Evolutionary conservation across 2,113 vertebrate genomes (phyloP).

Genomic region (Dermatemys mawii): DNA sequence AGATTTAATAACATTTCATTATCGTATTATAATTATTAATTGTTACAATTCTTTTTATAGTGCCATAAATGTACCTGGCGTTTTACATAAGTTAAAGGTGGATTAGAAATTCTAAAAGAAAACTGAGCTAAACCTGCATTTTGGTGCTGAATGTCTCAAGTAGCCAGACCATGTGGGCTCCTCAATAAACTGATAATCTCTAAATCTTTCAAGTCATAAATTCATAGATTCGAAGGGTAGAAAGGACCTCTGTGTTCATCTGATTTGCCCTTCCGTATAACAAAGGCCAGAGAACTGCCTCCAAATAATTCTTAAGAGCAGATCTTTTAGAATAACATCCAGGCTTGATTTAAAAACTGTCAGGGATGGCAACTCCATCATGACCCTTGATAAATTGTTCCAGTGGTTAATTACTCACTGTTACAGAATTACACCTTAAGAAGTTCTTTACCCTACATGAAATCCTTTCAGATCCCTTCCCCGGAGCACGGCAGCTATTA

Average conservation of each 20-base stretch:
- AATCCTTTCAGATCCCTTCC: neutral
- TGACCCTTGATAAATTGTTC: neutral
- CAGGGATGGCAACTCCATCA: neutral
- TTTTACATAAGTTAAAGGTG: neutral
- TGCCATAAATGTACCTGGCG: neutral
- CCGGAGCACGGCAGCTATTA: neutral
- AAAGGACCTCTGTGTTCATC: neutral
- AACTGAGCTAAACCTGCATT: neutral
- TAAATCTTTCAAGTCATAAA: neutral
- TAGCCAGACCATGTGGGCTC: neutral
- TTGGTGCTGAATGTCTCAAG: neutral
- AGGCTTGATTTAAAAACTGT: neutral
- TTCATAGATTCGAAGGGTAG: neutral
- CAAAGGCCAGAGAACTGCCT: neutral
- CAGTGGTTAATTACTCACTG: neutral
- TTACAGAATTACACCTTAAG: neutral
- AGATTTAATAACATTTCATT: neutral
- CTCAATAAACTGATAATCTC: neutral
- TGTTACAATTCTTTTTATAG: neutral
- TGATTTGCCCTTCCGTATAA: neutral
- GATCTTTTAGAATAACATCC: too few relatives aligned
- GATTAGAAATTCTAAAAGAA: conserved; percentile 6
- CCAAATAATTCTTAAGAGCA: too few relatives aligned
- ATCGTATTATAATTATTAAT: neutral
- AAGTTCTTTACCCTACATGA: neutral